These are phyloP conservation scores for Phthorimaea operculella DNA, from an alignment of 1,140 invertebrate species.

Conservation along the genomic window DNA sequence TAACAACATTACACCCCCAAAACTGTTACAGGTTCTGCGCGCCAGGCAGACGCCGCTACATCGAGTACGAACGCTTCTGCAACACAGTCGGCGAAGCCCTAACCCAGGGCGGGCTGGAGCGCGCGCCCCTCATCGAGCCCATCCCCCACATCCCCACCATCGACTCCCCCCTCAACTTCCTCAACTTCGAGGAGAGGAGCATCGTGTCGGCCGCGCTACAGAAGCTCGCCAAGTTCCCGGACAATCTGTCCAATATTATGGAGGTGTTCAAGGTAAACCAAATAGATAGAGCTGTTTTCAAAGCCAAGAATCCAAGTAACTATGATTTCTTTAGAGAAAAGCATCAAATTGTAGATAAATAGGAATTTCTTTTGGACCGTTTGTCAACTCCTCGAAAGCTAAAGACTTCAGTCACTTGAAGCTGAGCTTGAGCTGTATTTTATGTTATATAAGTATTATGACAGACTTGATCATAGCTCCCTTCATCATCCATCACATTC, in stretches of 20 bases:
- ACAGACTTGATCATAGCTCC: no score
- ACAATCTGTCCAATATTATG: constrained; percentile 72
- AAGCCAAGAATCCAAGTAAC: no score
- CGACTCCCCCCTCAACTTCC: constrained; percentile 71
- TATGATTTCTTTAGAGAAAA: no score
- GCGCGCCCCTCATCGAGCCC: constrained; percentile 72
- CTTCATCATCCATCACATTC: no score
- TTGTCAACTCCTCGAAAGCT: no score
- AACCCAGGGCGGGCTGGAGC: constrained; percentile 71
- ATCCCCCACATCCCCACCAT: constrained; percentile 72
- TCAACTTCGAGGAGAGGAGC: constrained; percentile 76
- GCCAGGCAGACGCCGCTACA: constrained; percentile 62
- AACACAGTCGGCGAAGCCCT: constrained; percentile 74
- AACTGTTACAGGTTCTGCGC: constrained; percentile 68
- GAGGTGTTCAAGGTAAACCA: constrained; percentile 64
- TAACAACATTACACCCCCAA: no score
- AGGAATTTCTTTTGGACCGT: no score
- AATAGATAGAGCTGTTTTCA: no score
- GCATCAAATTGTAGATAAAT: no score
- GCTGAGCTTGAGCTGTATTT: no score
- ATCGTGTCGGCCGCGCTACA: constrained; percentile 70
- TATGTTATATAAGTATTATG: no score
- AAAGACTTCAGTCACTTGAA: no score
- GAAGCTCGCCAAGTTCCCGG: constrained; percentile 72
- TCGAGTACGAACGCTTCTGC: constrained; percentile 75